phyloP scores from a whole-genome alignment of 2,888 invertebrate species.

The Scaptomyza tumidula region DNA sequence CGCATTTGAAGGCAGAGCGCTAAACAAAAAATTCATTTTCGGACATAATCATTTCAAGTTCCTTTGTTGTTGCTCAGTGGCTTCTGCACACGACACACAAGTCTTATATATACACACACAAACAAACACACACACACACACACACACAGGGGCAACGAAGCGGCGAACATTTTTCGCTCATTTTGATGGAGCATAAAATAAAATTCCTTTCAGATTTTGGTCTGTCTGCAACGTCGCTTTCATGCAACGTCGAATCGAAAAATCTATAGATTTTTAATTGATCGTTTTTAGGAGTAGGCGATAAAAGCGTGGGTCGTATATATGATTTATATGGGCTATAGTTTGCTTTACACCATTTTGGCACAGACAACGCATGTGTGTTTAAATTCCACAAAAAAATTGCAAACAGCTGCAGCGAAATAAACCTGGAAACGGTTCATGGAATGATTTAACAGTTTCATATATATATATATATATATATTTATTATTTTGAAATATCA shows the following conservation, averaged over 20 bases:
- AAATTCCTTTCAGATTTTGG: conserved; percentile 31
- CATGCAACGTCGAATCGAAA: conserved; percentile 41
- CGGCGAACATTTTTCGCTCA: conserved; percentile 23
- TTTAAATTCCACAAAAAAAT: conserved; percentile 37
- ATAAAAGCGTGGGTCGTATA: conserved; percentile 35
- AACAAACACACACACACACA: background rate
- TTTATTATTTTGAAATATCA: too few species aligned
- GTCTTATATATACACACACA: conserved; percentile 14
- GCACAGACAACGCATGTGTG: conserved; percentile 41
- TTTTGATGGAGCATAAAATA: conserved; percentile 39
- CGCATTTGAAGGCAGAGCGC: background rate
- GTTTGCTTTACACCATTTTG: conserved; percentile 60
- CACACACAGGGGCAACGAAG: conserved; percentile 8
- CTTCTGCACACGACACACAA: conserved; percentile 83
- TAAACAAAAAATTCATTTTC: conserved; percentile 30
- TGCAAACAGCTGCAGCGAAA: conserved; percentile 41
- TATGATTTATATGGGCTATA: conserved; percentile 57
- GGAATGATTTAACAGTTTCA: background rate
- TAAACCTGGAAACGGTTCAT: too few species aligned
- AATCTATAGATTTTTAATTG: conserved; percentile 54
- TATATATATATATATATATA: background rate
- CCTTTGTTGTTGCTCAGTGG: conserved; percentile 59
- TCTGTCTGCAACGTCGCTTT: conserved; percentile 26
- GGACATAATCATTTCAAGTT: conserved; percentile 38
- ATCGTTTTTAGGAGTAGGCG: conserved; percentile 19